Percentiles rank a stretch among this genome's conserved stretches.
Evolutionary conservation across 92 coral and sea anemone species (phyloP).

Genomic region (Palythoa grandiflora): DNA sequence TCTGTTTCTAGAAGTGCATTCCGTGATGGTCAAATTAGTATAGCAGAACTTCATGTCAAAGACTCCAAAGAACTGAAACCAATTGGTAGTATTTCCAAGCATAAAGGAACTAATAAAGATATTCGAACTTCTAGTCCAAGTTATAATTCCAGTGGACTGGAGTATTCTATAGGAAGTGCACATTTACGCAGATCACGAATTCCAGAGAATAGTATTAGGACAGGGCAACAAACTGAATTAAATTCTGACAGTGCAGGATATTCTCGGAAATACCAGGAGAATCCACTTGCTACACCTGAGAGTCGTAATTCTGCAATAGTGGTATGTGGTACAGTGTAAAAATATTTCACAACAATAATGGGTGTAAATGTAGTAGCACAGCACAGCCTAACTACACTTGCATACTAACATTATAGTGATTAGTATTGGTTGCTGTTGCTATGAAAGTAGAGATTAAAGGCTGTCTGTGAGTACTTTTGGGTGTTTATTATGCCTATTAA

Average conservation of each 20-base stretch:
- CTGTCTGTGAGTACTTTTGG: too few relatives aligned
- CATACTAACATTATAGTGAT: too few relatives aligned
- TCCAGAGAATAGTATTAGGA: conserved; percentile 76
- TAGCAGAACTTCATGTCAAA: conserved; percentile 79
- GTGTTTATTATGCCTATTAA: too few relatives aligned
- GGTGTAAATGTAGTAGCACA: background rate
- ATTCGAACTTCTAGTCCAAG: conserved; percentile 71
- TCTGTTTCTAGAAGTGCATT: conserved; percentile 87
- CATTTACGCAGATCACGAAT: conserved; percentile 75
- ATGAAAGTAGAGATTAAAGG: too few relatives aligned
- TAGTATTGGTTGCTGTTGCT: too few relatives aligned
- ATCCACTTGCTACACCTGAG: conserved; percentile 85
- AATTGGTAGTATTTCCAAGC: conserved; percentile 87
- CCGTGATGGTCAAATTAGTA: conserved; percentile 78
- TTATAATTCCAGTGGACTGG: conserved; percentile 55
- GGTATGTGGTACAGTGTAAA: conserved; percentile 60
- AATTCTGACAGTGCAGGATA: conserved; percentile 79
- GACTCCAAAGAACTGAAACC: conserved; percentile 94
- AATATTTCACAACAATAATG: background rate
- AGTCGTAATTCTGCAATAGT: conserved; percentile 80
- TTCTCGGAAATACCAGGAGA: conserved; percentile 75
- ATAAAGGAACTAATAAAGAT: conserved; percentile 56
- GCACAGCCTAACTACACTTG: background rate
- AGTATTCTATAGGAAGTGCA: conserved; percentile 67
- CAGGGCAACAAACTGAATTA: conserved; percentile 70